Conservation (phyloP, 2,888 invertebrate species). For the Hartigia nigra region DNA sequence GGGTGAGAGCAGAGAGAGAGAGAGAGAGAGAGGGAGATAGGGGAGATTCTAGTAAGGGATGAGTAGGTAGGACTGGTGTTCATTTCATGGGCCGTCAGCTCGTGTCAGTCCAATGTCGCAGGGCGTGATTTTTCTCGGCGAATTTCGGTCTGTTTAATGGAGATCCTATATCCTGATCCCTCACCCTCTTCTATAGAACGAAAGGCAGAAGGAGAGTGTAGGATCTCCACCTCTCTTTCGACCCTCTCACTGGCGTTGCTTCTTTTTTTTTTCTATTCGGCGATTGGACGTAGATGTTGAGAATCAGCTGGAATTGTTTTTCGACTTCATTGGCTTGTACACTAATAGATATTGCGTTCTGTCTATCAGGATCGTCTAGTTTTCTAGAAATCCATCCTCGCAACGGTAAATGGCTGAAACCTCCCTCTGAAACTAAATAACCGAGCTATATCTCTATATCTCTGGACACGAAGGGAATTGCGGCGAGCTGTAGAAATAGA, state of each 20-base stretch:
- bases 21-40: too few species aligned
- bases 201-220: not conserved
- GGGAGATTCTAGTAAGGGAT: not conserved
- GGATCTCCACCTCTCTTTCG: slow-evolving; percentile 19
- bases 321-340: slow-evolving; percentile 37
- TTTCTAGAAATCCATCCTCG: not conserved
- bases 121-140: slow-evolving; percentile 55
- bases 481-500: not conserved
- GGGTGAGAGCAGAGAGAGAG: not conserved
- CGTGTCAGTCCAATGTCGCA: slow-evolving; percentile 57
- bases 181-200: not conserved
- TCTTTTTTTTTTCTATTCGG: slow-evolving; percentile 12
- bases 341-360: slow-evolving; percentile 55
- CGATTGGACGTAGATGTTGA: slow-evolving; percentile 17
- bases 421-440: not conserved
- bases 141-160: slow-evolving; percentile 60
- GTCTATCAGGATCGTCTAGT: slow-evolving; percentile 33
- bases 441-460: not conserved
- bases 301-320: slow-evolving; percentile 44
- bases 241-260: slow-evolving; percentile 11
- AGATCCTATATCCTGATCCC: slow-evolving; percentile 35
- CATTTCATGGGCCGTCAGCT: slow-evolving; percentile 64
- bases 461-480: not conserved
- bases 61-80: slow-evolving; percentile 48
- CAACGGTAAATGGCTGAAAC: not conserved